Evolutionary conservation across 2,888 invertebrate species (phyloP).

Genomic region (Exocentrus adspersus): DNA sequence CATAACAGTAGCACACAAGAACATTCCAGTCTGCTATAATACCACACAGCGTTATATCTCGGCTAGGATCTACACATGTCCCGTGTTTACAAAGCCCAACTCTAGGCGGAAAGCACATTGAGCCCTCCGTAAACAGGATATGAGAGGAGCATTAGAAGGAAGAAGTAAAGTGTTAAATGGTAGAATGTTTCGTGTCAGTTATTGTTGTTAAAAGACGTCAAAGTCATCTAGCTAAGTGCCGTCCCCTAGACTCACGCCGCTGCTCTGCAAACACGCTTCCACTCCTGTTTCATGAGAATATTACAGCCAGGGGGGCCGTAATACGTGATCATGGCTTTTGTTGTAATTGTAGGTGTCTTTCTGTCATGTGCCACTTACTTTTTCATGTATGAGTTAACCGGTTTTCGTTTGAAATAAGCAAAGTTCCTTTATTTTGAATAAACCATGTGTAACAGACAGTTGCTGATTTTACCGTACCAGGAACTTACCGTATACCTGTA

Average conservation of each 20-base stretch:
- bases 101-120: constrained; percentile 23
- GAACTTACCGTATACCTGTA: neutral
- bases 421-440: neutral
- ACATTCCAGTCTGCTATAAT: neutral
- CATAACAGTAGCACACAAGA: constrained; percentile 1
- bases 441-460: neutral
- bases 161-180: constrained; percentile 47
- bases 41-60: neutral
- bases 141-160: constrained; percentile 43
- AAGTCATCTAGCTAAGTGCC: constrained; percentile 60
- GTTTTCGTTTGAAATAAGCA: neutral
- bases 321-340: constrained; percentile 23
- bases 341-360: constrained; percentile 21
- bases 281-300: constrained; percentile 17
- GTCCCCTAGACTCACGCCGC: constrained; percentile 11
- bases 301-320: constrained; percentile 13
- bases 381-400: neutral
- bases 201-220: constrained; percentile 53
- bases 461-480: too few species aligned
- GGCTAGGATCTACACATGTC: constrained; percentile 8
- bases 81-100: constrained; percentile 24
- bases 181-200: constrained; percentile 49
- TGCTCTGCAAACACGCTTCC: constrained; percentile 21
- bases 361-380: constrained; percentile 1
- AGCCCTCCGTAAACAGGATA: constrained; percentile 44